Base-by-base conservation (phyloP, 1,140 invertebrate species). In the Drosophila malerkotliana region DNA sequence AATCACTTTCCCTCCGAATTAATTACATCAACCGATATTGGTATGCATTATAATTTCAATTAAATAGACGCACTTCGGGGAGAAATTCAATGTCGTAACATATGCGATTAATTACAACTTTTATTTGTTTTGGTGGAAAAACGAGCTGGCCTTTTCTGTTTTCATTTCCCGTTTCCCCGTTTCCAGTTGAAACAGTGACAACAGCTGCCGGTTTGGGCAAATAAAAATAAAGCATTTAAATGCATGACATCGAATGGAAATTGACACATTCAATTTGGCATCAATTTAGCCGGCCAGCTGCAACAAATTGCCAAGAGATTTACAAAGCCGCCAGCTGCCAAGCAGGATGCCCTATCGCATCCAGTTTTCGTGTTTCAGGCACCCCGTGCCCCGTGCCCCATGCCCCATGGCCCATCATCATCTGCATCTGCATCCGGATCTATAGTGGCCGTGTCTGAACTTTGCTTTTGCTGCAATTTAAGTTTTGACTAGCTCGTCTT, bases 241-340 rank as follows among this genome's bases (percentile, higher is more conserved):
- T 81, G 78, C 68, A 77, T 74, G 61, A 77, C 82, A 81, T 73
- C 57, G 77, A 51, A 63, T 73, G 57, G 45, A 77, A 87, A 85
- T 87, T 85, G 82, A 78, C 82, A 85, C 68, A 85, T 87, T 85
- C 77, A 80, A 85, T 85, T 85, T 74, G 77, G 78, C 69, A 67
- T 71, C 71, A 68, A 73, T 78, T 81, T 87, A 74, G 77, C 60
- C 52, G 41, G 54, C 55, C 77, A 79, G 77, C 77, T 79, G 77
- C 77, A 79, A 79, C 69, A 79, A 78, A 78, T 73, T 79, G 52
- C 77, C 76, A 79, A 79, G 77, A 73, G 77, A 79, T 79, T 79
- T 79, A 78, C 76, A 71, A 77, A 77, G 74, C 67, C 67, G 41
- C 52, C 41, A 61, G 74, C 41, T 76, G 72, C 57, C 64, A 77